Evolutionary conservation across 2,113 vertebrate species (phyloP), one percentile per base, ranked within the genome.

Genomic region (Thamnaconus septentrionalis): DNA sequence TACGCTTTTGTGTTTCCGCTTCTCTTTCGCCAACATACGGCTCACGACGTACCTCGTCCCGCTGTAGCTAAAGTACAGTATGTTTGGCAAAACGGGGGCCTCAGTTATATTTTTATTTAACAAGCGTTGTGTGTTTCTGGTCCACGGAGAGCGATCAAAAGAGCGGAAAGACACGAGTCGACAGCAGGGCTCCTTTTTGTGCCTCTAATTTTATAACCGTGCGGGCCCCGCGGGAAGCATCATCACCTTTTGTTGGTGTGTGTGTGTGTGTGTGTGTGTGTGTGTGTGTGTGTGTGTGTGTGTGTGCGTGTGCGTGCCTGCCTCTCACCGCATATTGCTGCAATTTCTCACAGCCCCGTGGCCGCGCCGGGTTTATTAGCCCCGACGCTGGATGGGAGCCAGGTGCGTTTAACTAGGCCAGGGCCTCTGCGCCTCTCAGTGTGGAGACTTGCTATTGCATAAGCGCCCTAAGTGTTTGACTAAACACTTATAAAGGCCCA

Each of bases 161-260:
- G 6, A 47, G 55, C 56, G 47, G 8, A 48, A 59, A 59, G 62
- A 65, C 51, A 52, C 7, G 5, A 75, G 54, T 51, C 8, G 48
- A 82, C 70, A 71, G 69, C 57, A 42, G 50, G 51, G 53, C 12
- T 31, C 18, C 18, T 44, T 81, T 70, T 61, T 60, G 78, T 78
- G 80, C 68, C 59, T 80, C 64, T 81, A 59, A 78, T 85, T 85
- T 76, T 78, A 67, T 70, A 72, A 71, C 73, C 59, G 40, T 8
- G 48, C 11, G 49, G 1, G 40, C 61, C 73, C 64, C 49, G 3
- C 50, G 80, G 81, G 83, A 74, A 47, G 44, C 53, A 0, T 52
- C 55, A 55, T 67, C 66, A 64, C 45, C 18, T 31, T 31, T 31
- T 31, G 18, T 31, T 31, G 18, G 47, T 73, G 41, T 55, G 57